phyloP scores from a whole-genome alignment of 2,113 vertebrate species.

The Bagarius yarrelli region DNA sequence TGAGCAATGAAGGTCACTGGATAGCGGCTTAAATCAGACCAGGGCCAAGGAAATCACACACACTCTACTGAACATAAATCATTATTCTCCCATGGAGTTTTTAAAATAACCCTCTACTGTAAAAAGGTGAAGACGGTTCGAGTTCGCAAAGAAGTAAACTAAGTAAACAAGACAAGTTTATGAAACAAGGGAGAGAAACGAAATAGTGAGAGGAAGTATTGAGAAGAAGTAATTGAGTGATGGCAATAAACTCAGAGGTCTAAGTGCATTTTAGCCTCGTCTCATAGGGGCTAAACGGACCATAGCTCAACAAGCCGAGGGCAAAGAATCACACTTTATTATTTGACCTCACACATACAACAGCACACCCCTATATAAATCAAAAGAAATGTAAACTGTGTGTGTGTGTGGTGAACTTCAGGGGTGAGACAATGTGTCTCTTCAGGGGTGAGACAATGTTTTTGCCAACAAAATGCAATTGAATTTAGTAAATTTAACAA shows the following conservation, averaged over 20 bases:
- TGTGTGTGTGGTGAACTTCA: background rate
- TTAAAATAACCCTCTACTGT: background rate
- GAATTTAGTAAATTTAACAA: too few relatives aligned
- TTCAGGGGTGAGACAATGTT: background rate
- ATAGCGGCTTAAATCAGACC: constrained; percentile 33
- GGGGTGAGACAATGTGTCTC: background rate
- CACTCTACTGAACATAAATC: background rate
- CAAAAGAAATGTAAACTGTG: constrained; percentile 4
- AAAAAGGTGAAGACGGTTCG: background rate
- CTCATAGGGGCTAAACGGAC: background rate
- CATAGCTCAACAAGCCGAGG: constrained; percentile 26
- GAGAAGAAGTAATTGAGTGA: background rate
- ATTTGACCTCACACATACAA: constrained; percentile 3
- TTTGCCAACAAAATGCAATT: background rate
- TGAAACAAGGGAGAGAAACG: background rate
- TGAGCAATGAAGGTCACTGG: constrained; percentile 35
- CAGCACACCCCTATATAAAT: background rate
- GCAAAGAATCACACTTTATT: constrained; percentile 7
- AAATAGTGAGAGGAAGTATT: background rate
- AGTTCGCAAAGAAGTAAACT: background rate
- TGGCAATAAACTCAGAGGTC: background rate
- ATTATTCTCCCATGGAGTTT: background rate
- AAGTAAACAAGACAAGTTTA: constrained; percentile 8
- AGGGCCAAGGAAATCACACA: background rate
- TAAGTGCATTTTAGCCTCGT: background rate